Evolutionary conservation across 1,140 invertebrate species (phyloP), one percentile per base, ranked within the genome.

Genomic region (Drosophila ercepeae): DNA sequence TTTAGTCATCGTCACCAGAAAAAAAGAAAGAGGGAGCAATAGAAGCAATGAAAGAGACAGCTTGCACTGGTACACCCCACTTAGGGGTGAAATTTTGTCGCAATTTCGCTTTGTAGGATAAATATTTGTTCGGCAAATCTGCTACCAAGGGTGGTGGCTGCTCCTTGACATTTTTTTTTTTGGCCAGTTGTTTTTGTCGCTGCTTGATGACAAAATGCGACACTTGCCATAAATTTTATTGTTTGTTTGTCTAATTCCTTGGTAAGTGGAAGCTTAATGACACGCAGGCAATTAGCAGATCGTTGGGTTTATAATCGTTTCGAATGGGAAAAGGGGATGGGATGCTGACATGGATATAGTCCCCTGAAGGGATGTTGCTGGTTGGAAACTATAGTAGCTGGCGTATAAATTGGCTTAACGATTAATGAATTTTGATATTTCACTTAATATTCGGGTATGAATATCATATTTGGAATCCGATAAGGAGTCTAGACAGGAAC

Each of bases 171-270:
- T 29, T 21, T 45, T 60, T 79, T 76, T 9, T 50, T 69, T n/a
- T n/a, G n/a, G 51, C 11, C 77, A 88, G 77, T 86, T 89, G 78
- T 69, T 75, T 64, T 65, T 81, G 73, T 78, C 70, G 71, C 55
- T 27, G 84, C 69, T 86, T 90, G 86, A 88, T 68, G 65, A 89
- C 61, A 86, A 89, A 89, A 89, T 82, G 86, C 77, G 86, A 89
- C 86, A 89, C 86, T 89, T 88, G 88, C 78, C 76, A 90, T 90
- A 83, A 90, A 90, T 79, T 68, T 83, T 86, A 88, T 86, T 90
- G 75, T 88, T 89, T 90, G 88, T 74, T 77, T 88, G 79, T 67
- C 73, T 78, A 76, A 81, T 89, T 75, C 76, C 57, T 49, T 67
- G 73, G 65, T 79, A 83, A 90, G 76, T 89, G 77, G 73, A 88